Evolutionary conservation across 2,888 invertebrate species (phyloP), one percentile per base, ranked within the genome.

Genomic region (Heteropelma amictum): DNA sequence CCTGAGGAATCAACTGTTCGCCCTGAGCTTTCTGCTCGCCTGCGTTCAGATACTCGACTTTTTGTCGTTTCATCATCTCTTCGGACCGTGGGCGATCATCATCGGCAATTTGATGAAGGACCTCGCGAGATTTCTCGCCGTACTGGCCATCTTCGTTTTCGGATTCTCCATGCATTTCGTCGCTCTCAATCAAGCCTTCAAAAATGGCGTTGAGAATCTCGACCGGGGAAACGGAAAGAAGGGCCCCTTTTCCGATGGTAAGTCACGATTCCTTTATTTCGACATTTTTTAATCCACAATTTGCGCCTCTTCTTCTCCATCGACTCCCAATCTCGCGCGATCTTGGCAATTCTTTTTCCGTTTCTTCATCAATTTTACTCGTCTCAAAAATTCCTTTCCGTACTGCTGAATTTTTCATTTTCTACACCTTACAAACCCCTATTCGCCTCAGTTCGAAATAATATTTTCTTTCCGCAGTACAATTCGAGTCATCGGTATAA

Each of bases 31-130:
- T 88, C 92, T 99, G 75, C 91, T 98, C 83, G 98, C 98, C 65
- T 99, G 99, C 90, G 98, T 99, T 54, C 98, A 99, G 90, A 97
- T 99, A 85, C 91, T 99, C 86, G 97, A 98, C 91, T 99, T 99
- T 89, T 91, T 99, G 54, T 98, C 98, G 21, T 99, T 99, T 89
- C 99, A 99, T 90, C 98, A 99, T 90, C 92, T 99, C 17, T 99
- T 99, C 88, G 99, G 99, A 51, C 99, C 99, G 0, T 99, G 99
- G 99, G 99, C 99, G 30, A 99, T 99, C 87, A 99, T 99, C 89
- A 99, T 99, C 85, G 96, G 98, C 19, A 96, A 97, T 89, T 91
- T 97, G 67, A 95, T 97, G 93, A 97, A 97, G 89, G 98, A 98
- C 89, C 91, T 98, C 81, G 96, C 96, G n/a, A 92, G 98, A 86